These are phyloP conservation scores for Eriocheir sinensis DNA, from an alignment of 1,140 invertebrate species.

Conservation along the genomic window DNA sequence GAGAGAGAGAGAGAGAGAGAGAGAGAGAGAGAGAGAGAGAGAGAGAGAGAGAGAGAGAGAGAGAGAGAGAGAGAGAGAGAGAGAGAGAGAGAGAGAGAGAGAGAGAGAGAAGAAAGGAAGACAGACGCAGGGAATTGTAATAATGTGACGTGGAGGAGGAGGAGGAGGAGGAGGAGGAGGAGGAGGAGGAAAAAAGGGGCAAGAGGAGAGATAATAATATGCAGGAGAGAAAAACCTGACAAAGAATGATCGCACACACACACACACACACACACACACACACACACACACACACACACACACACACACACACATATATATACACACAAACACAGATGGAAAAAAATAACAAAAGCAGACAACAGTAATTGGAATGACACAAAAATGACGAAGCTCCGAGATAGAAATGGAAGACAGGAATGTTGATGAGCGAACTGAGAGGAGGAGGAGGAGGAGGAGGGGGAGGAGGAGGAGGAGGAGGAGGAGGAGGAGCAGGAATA, in stretches of 20 bases:
- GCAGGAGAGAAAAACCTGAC: neutral
- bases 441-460: neutral
- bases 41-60: no score
- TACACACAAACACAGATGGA: no score
- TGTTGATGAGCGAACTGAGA: neutral
- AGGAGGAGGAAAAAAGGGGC: neutral
- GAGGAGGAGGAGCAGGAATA: no score
- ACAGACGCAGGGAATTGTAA: neutral
- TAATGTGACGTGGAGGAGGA: neutral
- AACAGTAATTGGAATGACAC: neutral
- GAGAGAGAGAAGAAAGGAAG: neutral
- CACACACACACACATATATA: no score
- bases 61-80: no score
- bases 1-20: no score
- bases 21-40: no score
- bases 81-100: neutral
- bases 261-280: slow-evolving; percentile 14
- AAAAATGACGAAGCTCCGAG: neutral
- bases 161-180: neutral
- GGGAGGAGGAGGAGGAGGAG: neutral
- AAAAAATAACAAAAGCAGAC: neutral
- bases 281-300: neutral
- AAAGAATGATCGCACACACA: neutral
- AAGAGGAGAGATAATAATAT: neutral
- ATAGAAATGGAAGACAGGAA: neutral